Base-by-base conservation (phyloP, 2,888 invertebrate genomes). In the Orthosia gothica region DNA sequence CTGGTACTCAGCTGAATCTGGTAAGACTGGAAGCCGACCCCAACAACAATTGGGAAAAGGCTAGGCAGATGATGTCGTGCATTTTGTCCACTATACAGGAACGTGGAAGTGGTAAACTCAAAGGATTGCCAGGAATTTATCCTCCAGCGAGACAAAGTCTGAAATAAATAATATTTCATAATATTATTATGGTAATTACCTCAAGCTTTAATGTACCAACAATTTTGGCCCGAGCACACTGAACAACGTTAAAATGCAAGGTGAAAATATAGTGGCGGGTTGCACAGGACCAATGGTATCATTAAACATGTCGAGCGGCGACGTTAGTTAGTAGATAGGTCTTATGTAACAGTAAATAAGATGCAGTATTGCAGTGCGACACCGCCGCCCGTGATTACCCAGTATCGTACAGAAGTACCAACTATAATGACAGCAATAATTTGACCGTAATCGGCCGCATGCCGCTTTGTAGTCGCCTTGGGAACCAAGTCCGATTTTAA, bases 341-440 rank as follows among this genome's bases (percentile, higher is more conserved):
- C 77, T 84, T 86, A 89, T 89, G 83, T 68, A 67, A 76, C 81
- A 74, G 81, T 87, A 91, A 92, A 91, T 90, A 91, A 91, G 91
- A 91, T 90, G 90, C 91, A 91, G 90, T 86, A 90, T 91, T 89
- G 92, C 90, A 89, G 85, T 88, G 90, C 90, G 91, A 90, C 91
- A 90, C 85, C 86, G 87, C 89, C 82, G 86, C 82, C 87, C 87
- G 92, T 92, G 94, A 94, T 95, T 95, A 94, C 92, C 92, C 83
- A 83, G 88, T 89, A 91, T 92, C 90, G 91, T 88, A 89, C 91
- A 91, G 91, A 90, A 88, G 86, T 87, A 89, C 90, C 90, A 91
- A 90, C 93, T 92, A 92, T 96, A 96, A 96, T 96, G 95, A 94
- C 92, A 91, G 95, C 93, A 93, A 96, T 96, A 96, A 96, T 96